Evolutionary conservation across 2,113 vertebrate genomes (phyloP), one percentile per base, ranked within the genome.

Genomic region (Heloderma charlesbogerti): DNA sequence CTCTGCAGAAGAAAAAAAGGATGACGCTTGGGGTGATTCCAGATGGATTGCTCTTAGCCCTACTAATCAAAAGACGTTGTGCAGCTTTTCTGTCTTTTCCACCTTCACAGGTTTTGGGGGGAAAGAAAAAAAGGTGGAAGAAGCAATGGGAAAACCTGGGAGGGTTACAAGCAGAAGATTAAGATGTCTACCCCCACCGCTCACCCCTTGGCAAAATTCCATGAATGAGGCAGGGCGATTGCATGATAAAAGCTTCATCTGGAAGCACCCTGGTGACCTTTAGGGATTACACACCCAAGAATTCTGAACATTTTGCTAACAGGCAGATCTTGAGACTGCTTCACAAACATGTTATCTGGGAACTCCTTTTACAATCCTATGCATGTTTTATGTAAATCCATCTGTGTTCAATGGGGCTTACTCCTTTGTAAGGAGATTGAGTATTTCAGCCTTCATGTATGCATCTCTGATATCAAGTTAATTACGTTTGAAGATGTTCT

Each of bases 251-350:
- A 45, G 25, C 77, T 25, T 45, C 5, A 5, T 45, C 20, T 43
- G 40, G 7, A 78, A 78, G 6, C 18, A 43, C 43, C 69, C 3
- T n/a, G 40, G 69, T 0, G 66, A 71, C 31, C 43, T 81, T 66
- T 63, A 82, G 0, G 60, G 69, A 67, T 82, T 84, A 54, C 0
- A 0, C 43, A 86, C 75, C 87, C 34, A 40, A 86, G 40, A 93
- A 54, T 78, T 66, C 85, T 0, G 0, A 79, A 91, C 1, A 0
- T 89, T 75, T 6, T 1, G 79, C 60, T 90, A 27, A 67, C 80
- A 89, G n/a, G 91, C 77, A n/a, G 54, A n/a, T 16, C 15, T 89
- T 81, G 87, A 51, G 31, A 37, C 7, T 29, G 60, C 48, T 89
- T 25, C 25, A 78, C 8, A 20, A 34, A 74, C 6, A 29, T 34